Evolutionary conservation across 2,888 invertebrate species (phyloP), one percentile per base, ranked within the genome.

Genomic region (Tubiluchus corallicola): DNA sequence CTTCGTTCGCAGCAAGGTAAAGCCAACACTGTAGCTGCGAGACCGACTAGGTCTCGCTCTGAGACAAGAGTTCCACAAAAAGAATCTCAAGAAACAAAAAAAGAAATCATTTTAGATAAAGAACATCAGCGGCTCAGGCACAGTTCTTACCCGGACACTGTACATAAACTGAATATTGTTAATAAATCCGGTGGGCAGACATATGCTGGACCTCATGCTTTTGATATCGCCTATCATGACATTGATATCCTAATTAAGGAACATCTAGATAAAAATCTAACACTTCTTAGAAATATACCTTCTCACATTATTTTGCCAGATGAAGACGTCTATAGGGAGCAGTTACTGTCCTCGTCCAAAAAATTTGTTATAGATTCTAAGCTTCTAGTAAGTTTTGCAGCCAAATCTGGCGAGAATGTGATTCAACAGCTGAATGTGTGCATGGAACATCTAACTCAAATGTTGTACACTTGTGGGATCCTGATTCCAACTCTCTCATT

Each of bases 201-300:
- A n/a, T 29, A 29, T n/a, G 29, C 9, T n/a, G 29, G 29, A n/a
- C 29, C 29, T 9, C 29, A 29, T n/a, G 29, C 29, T 9, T 29
- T 29, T n/a, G 29, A 29, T n/a, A n/a, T 29, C 29, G 29, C 29
- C 29, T 29, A 29, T n/a, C 29, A 29, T n/a, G 29, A 29, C 29
- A 29, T 29, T n/a, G 29, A 29, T n/a, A 29, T 29, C n/a, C 29
- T 29, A 9, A 29, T 29, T 29, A 29, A 29, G 29, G 29, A 29
- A n/a, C 29, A 29, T n/a, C 9, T 29, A 9, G 29, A 29, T n/a
- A 29, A n/a, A 9, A n/a, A 9, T 9, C 29, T n/a, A n/a, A 29
- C 29, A n/a, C 9, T n/a, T 9, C n/a, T n/a, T n/a, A n/a, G n/a
- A n/a, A n/a, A n/a, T n/a, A n/a, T n/a, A n/a, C 29, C 29, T 9